phyloP scores from a whole-genome alignment of 2,888 invertebrate genomes.

The Muschampia plurimacula region DNA sequence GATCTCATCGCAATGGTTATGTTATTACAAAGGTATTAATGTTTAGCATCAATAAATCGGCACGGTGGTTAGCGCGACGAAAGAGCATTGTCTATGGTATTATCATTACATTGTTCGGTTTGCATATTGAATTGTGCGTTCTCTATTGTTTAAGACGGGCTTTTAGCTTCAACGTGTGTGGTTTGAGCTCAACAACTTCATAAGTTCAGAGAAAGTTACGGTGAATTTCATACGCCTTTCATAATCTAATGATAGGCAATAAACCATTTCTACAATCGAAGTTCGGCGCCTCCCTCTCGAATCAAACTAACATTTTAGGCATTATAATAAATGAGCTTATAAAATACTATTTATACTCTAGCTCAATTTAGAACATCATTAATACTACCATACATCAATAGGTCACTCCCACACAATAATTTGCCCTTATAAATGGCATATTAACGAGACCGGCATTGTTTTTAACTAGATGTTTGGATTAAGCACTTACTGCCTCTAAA shows the following conservation, averaged over 20 bases:
- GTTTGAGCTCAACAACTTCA: slow-evolving; percentile 51
- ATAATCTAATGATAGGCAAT: slow-evolving; percentile 31
- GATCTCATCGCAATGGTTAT: slow-evolving; percentile 60
- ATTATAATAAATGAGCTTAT: slow-evolving; percentile 28
- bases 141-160: slow-evolving; percentile 74
- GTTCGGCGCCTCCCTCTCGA: slow-evolving; percentile 23
- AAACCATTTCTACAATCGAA: slow-evolving; percentile 36
- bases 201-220: slow-evolving; percentile 41
- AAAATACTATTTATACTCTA: slow-evolving; percentile 25
- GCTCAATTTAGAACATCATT: slow-evolving; percentile 35
- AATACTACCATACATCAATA: slow-evolving; percentile 44
- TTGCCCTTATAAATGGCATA: slow-evolving; percentile 70
- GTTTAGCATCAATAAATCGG: slow-evolving; percentile 79
- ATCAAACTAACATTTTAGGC: slow-evolving; percentile 11
- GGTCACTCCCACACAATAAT: slow-evolving; percentile 68
- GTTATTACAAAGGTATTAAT: slow-evolving; percentile 76
- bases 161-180: slow-evolving; percentile 73
- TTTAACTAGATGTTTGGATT: slow-evolving; percentile 83
- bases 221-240: slow-evolving; percentile 33
- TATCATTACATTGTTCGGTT: slow-evolving; percentile 82
- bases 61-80: slow-evolving; percentile 82
- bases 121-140: slow-evolving; percentile 84
- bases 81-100: slow-evolving; percentile 79
- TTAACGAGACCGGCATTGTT: slow-evolving; percentile 67
- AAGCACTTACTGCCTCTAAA: slow-evolving; percentile 82